Conservation (phyloP, 2,113 vertebrate genomes). For the Gambusia holbrooki region DNA sequence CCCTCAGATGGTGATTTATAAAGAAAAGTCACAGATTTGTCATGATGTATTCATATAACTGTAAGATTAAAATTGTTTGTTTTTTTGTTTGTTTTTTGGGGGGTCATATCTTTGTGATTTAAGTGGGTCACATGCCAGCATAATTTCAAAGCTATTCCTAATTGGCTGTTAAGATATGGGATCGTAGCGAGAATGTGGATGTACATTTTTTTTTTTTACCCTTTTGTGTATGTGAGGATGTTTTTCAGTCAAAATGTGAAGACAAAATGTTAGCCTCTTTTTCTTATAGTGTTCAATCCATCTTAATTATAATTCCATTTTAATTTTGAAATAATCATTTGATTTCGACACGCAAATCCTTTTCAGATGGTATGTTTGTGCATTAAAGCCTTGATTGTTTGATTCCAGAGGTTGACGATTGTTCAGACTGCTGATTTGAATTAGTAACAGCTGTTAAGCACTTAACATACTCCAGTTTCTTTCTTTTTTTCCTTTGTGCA, state of each 20-base stretch:
- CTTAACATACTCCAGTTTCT: slow-evolving; percentile 67
- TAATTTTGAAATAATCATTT: slow-evolving; percentile 59
- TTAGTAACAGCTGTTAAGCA: slow-evolving; percentile 62
- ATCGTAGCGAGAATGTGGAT: slow-evolving; percentile 70
- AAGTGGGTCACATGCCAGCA: slow-evolving; percentile 68
- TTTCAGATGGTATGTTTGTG: slow-evolving; percentile 56
- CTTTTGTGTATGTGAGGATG: slow-evolving; percentile 35
- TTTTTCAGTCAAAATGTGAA: slow-evolving; percentile 78
- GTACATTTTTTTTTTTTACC: slow-evolving; percentile 47
- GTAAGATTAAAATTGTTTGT: slow-evolving; percentile 39
- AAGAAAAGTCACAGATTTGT: slow-evolving; percentile 46
- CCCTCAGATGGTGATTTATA: slow-evolving; percentile 49
- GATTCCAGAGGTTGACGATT: slow-evolving; percentile 72
- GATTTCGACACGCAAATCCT: slow-evolving; percentile 47
- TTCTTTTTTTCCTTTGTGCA: slow-evolving; percentile 32
- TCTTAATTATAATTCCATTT: slow-evolving; percentile 59
- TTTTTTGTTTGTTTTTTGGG: slow-evolving; percentile 6
- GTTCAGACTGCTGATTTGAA: slow-evolving; percentile 68
- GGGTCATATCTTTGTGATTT: slow-evolving; percentile 56
- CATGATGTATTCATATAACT: slow-evolving; percentile 55
- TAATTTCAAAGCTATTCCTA: slow-evolving; percentile 61
- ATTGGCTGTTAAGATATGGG: slow-evolving; percentile 48
- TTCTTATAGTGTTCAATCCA: slow-evolving; percentile 52
- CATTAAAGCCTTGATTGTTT: slow-evolving; percentile 68
- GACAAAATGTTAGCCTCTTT: slow-evolving; percentile 48